Evolutionary conservation across 2,888 invertebrate genomes (phyloP), one percentile per base, ranked within the genome.

Genomic region (Hirtodrosophila duncani): DNA sequence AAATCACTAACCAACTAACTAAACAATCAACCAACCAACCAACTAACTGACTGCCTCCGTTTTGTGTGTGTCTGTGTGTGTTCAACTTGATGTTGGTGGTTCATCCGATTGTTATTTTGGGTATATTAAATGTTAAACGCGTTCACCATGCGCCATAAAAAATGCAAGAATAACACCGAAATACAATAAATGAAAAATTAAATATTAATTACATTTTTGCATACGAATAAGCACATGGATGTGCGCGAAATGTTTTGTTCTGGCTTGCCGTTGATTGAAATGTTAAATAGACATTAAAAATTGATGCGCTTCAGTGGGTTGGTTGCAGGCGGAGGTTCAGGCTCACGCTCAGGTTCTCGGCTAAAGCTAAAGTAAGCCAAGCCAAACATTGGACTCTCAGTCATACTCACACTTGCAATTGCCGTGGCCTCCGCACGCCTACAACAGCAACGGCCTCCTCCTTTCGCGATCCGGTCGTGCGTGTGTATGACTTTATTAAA

Each of bases 401-500:
- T n/a, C n/a, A n/a, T n/a, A n/a, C n/a, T n/a, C n/a, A n/a, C n/a
- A n/a, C n/a, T n/a, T n/a, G n/a, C n/a, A n/a, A n/a, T n/a, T n/a
- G 29, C 11, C 21, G 17, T 14, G 14, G 36, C 36, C 38, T 26
- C 13, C 14, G 23, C 23, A 20, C 33, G 16, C 5, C 13, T 37
- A 3, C 41, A 26, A 36, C 20, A 24, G 26, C 39, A 27, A 45
- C 10, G 23, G 21, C 27, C 2, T 27, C 18, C 38, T 39, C 34
- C 6, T 37, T 17, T 24, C 8, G 8, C 30, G 14, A 8, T 9
- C 21, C 61, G 63, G 63, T 49, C 50, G 69, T 72, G 74, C 81
- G 79, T 75, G 78, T 58, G 42, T 38, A 78, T 78, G 71, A 67
- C 77, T 78, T 74, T 81, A 77, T 77, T 77, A 74, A 81, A 65